Base-by-base conservation (phyloP, 2,113 vertebrate genomes). In the Forbesichthys papilliferus region DNA sequence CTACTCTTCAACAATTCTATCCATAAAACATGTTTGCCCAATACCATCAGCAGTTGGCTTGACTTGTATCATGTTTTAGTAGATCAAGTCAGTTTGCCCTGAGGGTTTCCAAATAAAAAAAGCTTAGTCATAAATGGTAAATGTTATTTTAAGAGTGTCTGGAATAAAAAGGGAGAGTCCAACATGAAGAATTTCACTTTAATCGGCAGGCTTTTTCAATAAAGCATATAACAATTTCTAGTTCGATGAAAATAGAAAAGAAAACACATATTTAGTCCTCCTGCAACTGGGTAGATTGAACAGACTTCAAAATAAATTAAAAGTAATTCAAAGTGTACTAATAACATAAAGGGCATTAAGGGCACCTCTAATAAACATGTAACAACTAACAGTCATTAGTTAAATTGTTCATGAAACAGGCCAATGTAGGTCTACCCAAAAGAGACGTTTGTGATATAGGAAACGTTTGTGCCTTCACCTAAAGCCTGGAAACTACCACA, bases 1-100 rank as follows among this genome's bases (percentile, higher is more conserved):
- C 10, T 11, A 51, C 13, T 51, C 10, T 51, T 51, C 36, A 18
- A n/a, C 48, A 18, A 7, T 2, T 55, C 11, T 11, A 3, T n/a
- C 16, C 48, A 42, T 48, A 34, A 1, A 63, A 34, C 68, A 60
- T 51, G 72, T 74, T 72, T 75, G 60, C 71, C 4, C 6, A 6
- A 10, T 52, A 57, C 56, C 11, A 33, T 64, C 66, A 62, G 57
- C 18, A 68, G 71, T 59, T 12, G 1, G 7, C 9, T 52, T 53
- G 48, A 18, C 58, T 18, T 61, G 18, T 16, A 66, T 12, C 47
- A 20, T 5, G 9, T 51, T 56, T 46, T 0, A 68, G 6, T 64
- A 42, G 8, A 27, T n/a, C 9, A 56, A 58, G 34, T 46, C 14
- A 64, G 11, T 49, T 11, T 64, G 16, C 48, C 48, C 20, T 34